These are phyloP conservation scores for Papilio dardanus DNA, from an alignment of 1,140 invertebrate genomes.

Conservation along the genomic window DNA sequence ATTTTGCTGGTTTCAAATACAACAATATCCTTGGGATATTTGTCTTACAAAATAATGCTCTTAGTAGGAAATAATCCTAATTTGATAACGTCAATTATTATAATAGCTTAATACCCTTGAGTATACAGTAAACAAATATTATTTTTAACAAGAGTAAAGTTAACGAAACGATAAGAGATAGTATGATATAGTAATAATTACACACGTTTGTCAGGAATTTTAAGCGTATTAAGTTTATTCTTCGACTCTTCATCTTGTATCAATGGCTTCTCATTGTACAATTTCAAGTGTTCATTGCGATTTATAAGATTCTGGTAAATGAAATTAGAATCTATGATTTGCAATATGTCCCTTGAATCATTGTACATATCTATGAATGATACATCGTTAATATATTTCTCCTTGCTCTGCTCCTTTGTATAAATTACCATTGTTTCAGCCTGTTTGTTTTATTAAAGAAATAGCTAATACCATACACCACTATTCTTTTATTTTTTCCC, in stretches of 20 bases:
- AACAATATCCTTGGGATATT: no score
- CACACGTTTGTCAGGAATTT: not conserved
- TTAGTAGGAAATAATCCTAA: no score
- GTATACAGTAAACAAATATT: no score
- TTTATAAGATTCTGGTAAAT: conserved; percentile 8
- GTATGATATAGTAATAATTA: not conserved
- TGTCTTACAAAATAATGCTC: no score
- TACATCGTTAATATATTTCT: not conserved
- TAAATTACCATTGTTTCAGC: not conserved
- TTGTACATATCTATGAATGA: conserved; percentile 16
- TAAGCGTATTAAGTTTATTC: not conserved
- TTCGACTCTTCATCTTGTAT: not conserved
- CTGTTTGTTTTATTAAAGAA: not conserved
- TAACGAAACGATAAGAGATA: no score
- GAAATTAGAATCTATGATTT: not conserved
- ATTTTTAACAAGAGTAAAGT: no score
- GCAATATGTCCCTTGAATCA: not conserved
- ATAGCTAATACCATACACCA: not conserved
- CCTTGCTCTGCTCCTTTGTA: not conserved
- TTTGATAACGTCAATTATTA: no score
- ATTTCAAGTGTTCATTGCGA: conserved; percentile 11
- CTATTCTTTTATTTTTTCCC: not conserved
- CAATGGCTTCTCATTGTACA: conserved; percentile 18
- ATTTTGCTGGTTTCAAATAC: no score
- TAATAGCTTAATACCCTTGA: no score